A percentile compares a stretch with the other conserved stretches of the same genome.
Evolutionary conservation across 2,888 invertebrate genomes (phyloP).

Genomic region (Coenonympha arcania): DNA sequence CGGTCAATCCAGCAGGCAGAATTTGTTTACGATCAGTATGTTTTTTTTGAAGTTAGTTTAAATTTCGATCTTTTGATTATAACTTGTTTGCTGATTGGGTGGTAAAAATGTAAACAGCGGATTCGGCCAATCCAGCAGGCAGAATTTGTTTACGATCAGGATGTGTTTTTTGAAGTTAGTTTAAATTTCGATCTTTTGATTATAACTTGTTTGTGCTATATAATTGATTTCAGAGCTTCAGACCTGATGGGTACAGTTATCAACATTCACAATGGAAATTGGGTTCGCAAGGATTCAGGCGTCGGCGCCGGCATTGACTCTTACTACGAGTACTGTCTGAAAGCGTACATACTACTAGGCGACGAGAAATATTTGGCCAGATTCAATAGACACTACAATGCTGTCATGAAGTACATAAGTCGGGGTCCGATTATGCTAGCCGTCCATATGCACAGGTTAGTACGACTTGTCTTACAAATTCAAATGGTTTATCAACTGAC

Average conservation of each 20-base stretch:
- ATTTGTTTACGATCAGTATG: too few relatives aligned
- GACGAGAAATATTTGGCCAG: slow-evolving; percentile 95
- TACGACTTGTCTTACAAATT: neutral
- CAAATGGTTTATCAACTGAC: too few relatives aligned
- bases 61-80: too few relatives aligned
- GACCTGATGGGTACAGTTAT: slow-evolving; percentile 98
- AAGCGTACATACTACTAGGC: slow-evolving; percentile 95
- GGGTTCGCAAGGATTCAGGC: slow-evolving; percentile 96
- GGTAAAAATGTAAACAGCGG: too few relatives aligned
- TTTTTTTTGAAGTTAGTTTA: too few relatives aligned
- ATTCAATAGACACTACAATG: slow-evolving; percentile 96
- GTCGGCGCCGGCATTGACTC: slow-evolving; percentile 99
- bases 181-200: too few relatives aligned
- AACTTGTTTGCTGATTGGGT: too few relatives aligned
- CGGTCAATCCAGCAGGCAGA: too few relatives aligned
- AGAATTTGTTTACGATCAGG: neutral
- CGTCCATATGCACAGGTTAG: slow-evolving; percentile 90
- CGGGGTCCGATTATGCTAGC: slow-evolving; percentile 96
- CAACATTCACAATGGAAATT: slow-evolving; percentile 98
- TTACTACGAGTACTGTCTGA: slow-evolving; percentile 98
- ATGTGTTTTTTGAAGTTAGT: neutral
- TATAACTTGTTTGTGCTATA: too few relatives aligned
- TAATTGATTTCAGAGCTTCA: slow-evolving; percentile 70
- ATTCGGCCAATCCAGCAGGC: too few relatives aligned
- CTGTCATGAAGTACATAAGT: slow-evolving; percentile 97